These are phyloP conservation scores for Eurosta solidaginis DNA, from an alignment of 1,140 invertebrate genomes.

Conservation along the genomic window DNA sequence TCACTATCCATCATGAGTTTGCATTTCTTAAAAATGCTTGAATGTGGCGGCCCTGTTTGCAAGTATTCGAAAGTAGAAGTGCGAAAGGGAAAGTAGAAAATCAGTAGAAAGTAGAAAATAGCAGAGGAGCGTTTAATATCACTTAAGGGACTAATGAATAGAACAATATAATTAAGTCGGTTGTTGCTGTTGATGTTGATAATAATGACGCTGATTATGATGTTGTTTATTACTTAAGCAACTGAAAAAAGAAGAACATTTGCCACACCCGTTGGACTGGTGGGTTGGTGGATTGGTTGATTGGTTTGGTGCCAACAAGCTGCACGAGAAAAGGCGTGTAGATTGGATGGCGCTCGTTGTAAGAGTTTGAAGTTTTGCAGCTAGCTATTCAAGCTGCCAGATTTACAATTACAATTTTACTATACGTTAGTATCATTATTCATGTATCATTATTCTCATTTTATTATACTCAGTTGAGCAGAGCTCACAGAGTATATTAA, in stretches of 20 bases:
- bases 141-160: neutral
- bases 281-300: neutral
- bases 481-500: no score
- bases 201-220: neutral
- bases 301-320: slow-evolving; percentile 20
- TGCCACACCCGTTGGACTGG: neutral
- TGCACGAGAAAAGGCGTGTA: neutral
- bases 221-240: neutral
- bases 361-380: no score
- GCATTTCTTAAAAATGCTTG: no score
- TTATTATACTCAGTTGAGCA: no score
- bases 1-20: no score
- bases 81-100: neutral
- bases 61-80: neutral
- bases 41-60: neutral
- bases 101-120: neutral
- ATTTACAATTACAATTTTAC: no score
- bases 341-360: neutral
- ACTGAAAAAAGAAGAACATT: neutral
- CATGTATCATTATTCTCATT: no score
- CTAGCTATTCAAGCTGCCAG: no score
- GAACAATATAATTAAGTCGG: neutral
- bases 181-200: neutral
- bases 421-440: no score
- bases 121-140: neutral